These are phyloP conservation scores for Synergus laeviventris DNA, from an alignment of 2,888 invertebrate species.

Conservation along the genomic window DNA sequence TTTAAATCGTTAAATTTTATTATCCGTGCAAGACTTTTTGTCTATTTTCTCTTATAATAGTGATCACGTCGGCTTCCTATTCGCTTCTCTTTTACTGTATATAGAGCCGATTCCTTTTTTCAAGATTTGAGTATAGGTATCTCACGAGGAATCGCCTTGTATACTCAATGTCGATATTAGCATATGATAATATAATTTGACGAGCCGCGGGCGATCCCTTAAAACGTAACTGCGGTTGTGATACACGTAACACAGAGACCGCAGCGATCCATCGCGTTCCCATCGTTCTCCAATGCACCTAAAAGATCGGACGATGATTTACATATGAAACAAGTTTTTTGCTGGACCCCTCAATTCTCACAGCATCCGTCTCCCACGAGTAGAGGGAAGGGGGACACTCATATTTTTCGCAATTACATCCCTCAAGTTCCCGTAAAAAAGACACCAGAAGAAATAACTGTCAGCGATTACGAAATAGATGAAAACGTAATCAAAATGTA, in stretches of 20 bases:
- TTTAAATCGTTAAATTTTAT: constrained; percentile 34
- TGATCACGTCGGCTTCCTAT: background rate
- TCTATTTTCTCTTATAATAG: constrained; percentile 27
- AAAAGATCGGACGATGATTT: constrained; percentile 55
- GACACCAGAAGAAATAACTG: constrained; percentile 32
- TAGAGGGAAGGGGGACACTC: constrained; percentile 58
- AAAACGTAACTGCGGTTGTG: constrained; percentile 45
- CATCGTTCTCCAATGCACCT: constrained; percentile 3
- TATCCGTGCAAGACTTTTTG: constrained; percentile 45
- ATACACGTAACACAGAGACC: constrained; percentile 36
- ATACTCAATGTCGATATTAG: constrained; percentile 57
- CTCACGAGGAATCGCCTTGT: constrained; percentile 23
- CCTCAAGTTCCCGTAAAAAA: background rate
- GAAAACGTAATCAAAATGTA: constrained; percentile 57
- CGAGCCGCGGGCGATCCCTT: constrained; percentile 54
- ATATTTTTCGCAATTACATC: constrained; percentile 59
- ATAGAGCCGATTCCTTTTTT: constrained; percentile 3
- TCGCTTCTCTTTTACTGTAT: constrained; percentile 16
- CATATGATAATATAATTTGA: constrained; percentile 62
- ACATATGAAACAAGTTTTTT: constrained; percentile 62
- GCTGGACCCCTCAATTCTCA: constrained; percentile 36
- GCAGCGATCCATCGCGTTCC: constrained; percentile 8
- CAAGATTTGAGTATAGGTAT: constrained; percentile 7
- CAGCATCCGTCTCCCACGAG: constrained; percentile 39
- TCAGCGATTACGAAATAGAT: constrained; percentile 56